phyloP scores from a whole-genome alignment of 1,140 invertebrate species.

The Zeugodacus cucurbitae region DNA sequence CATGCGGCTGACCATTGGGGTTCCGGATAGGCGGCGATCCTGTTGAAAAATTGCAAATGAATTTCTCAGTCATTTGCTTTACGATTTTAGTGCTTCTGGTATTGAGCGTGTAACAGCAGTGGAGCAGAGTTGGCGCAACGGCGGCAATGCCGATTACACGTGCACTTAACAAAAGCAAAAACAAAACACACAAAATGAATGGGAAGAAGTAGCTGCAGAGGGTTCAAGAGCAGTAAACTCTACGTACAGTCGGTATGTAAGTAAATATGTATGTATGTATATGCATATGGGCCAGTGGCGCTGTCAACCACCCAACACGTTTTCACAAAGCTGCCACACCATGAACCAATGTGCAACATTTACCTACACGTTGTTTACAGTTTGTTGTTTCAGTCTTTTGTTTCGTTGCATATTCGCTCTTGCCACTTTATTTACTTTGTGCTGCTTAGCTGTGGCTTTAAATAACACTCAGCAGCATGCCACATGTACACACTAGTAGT shows the following conservation, averaged over 20 bases:
- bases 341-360: not conserved
- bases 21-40: not conserved
- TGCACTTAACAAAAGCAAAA: not conserved
- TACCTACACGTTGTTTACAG: not conserved
- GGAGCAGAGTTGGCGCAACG: not conserved
- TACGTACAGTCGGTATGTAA: not conserved
- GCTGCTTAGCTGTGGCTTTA: not conserved
- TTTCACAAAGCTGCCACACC: constrained; percentile 5
- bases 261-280: not conserved
- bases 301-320: constrained; percentile 43
- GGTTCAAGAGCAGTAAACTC: not conserved
- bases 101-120: not conserved
- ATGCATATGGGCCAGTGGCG: too few species aligned
- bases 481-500: not conserved
- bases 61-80: constrained; percentile 27
- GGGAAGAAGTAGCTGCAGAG: too few species aligned
- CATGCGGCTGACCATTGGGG: not conserved
- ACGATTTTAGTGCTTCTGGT: constrained; percentile 42
- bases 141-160: not conserved
- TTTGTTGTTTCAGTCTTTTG: constrained; percentile 5
- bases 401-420: not conserved
- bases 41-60: constrained; percentile 36
- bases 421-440: not conserved
- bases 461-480: not conserved
- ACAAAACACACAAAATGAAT: not conserved